phyloP scores from a whole-genome alignment of 2,888 invertebrate genomes.

The Drosophila monieri region DNA sequence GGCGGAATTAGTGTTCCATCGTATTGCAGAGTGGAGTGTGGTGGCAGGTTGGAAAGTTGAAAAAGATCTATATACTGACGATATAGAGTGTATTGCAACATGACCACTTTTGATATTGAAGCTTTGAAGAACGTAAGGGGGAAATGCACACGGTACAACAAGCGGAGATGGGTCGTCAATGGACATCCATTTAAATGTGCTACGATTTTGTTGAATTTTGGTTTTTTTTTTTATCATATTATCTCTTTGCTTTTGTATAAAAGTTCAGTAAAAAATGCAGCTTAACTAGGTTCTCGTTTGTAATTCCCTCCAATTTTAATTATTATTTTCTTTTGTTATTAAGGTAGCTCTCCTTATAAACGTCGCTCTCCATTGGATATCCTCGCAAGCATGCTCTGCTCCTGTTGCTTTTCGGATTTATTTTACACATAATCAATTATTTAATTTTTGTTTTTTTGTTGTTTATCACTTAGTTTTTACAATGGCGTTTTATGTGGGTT shows the following conservation, averaged over 20 bases:
- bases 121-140: conserved; percentile 45
- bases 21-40: not conserved
- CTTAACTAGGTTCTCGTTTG: conserved; percentile 74
- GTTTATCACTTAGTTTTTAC: conserved; percentile 83
- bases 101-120: conserved; percentile 60
- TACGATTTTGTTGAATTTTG: conserved; percentile 44
- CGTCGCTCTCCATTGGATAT: conserved; percentile 49
- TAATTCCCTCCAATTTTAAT: conserved; percentile 56
- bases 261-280: conserved; percentile 82
- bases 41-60: conserved; percentile 13
- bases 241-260: conserved; percentile 66
- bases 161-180: conserved; percentile 54
- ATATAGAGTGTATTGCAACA: conserved; percentile 61
- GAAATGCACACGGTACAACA: conserved; percentile 63
- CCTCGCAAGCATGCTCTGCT: conserved; percentile 32
- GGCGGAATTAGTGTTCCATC: conserved; percentile 43
- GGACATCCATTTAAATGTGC: conserved; percentile 59
- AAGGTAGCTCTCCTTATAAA: conserved; percentile 50
- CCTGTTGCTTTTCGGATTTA: conserved; percentile 45
- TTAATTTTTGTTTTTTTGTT: conserved; percentile 53
- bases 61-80: conserved; percentile 14
- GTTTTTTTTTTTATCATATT: conserved; percentile 38
- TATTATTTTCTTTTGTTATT: conserved; percentile 28
- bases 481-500: conserved; percentile 80
- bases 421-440: conserved; percentile 55